Percentiles rank a stretch among this genome's conserved stretches.
Conservation (phyloP, 2,113 vertebrate genomes). For the Thymallus thymallus region DNA sequence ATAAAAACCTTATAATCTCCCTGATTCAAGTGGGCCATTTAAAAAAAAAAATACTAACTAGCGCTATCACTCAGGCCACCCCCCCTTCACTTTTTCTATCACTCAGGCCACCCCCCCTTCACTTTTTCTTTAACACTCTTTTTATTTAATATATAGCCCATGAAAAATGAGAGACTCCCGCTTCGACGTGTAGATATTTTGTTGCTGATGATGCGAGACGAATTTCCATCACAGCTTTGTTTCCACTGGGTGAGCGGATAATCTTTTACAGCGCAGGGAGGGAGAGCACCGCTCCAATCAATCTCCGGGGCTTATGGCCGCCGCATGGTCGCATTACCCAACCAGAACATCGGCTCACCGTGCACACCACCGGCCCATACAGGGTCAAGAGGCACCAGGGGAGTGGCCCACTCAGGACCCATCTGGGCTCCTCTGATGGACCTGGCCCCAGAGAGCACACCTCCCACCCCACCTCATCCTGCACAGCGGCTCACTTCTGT, state of each 20-base stretch:
- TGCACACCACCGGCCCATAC: constrained; percentile 12
- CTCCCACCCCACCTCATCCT: constrained; percentile 22
- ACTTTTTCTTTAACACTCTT: constrained; percentile 76
- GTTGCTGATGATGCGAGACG: constrained; percentile 88
- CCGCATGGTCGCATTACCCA: constrained; percentile 57
- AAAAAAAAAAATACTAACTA: constrained; percentile 75
- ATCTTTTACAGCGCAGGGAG: constrained; percentile 79
- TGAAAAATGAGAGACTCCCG: constrained; percentile 92
- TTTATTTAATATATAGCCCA: constrained; percentile 84
- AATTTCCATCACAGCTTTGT: constrained; percentile 90
- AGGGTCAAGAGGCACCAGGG: constrained; percentile 34
- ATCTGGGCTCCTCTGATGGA: constrained; percentile 32
- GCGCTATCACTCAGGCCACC: constrained; percentile 74
- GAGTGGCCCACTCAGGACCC: background rate
- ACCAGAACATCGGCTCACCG: constrained; percentile 47
- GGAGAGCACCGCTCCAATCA: constrained; percentile 69
- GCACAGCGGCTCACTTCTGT: constrained; percentile 32
- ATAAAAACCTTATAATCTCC: constrained; percentile 82
- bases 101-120: constrained; percentile 66
- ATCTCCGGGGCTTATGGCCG: constrained; percentile 74
- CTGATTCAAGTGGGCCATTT: constrained; percentile 75
- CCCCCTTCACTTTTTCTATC: constrained; percentile 69
- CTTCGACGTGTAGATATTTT: constrained; percentile 89
- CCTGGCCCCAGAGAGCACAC: background rate
- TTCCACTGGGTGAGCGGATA: constrained; percentile 86